Evolutionary conservation across 2,113 vertebrate genomes (phyloP).

Genomic region (Fulica atra): DNA sequence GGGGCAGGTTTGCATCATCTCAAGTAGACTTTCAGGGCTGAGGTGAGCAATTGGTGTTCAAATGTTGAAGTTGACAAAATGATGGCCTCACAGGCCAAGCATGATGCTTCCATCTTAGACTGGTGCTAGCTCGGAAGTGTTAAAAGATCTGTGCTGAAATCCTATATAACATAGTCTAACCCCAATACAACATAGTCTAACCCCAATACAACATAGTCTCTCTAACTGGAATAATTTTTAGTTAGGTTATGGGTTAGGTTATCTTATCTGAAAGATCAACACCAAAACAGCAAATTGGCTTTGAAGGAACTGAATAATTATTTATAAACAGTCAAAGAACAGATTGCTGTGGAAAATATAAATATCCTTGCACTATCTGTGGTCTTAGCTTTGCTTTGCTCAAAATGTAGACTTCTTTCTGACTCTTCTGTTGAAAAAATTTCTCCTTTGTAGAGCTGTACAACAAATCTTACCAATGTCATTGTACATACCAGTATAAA

Average conservation of each 20-base stretch:
- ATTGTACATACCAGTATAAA: neutral
- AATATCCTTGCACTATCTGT: neutral
- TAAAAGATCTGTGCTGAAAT: neutral
- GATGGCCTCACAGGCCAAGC: neutral
- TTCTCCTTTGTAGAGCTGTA: neutral
- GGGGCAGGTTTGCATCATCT: neutral
- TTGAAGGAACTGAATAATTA: neutral
- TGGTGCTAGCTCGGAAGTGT: neutral
- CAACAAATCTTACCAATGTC: neutral
- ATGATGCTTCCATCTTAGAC: neutral
- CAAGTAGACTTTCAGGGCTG: neutral
- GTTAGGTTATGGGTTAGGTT: neutral
- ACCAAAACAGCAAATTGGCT: neutral
- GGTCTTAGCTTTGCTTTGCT: neutral
- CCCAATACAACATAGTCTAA: neutral
- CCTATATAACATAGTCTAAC: rapidly evolving
- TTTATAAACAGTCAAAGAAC: neutral
- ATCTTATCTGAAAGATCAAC: neutral
- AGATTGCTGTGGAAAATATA: neutral
- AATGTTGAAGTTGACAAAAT: neutral
- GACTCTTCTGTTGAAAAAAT: neutral
- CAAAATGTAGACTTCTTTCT: neutral
- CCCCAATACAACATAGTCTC: rapidly evolving
- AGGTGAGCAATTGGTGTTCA: neutral
- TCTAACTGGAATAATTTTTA: neutral